Base-by-base conservation (phyloP, 2,797 vertebrate species). In the Discoglossus pictus region DNA sequence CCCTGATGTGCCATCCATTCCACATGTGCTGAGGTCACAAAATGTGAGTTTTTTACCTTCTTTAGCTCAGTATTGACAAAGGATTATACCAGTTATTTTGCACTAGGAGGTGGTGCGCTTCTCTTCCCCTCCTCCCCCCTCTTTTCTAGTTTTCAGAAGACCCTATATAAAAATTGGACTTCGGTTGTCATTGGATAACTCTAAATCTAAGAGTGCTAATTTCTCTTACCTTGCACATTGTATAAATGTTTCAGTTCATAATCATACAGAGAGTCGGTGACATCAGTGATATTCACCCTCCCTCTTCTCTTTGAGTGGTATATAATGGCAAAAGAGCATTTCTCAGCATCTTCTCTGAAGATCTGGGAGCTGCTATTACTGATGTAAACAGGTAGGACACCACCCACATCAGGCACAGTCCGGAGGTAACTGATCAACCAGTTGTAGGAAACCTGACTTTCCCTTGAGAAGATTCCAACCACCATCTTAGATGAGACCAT, bases 271-370 rank as follows among this genome's bases (percentile, higher is more conserved):
- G 60, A 62, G 21, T 62, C 60, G 3, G 20, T 27, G 44, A 62
- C 60, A n/a, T 62, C 21, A 2, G 60, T 62, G n/a, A 62, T 21
- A 38, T 62, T 62, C 20, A 62, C 11, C 9, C 60, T 6, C 15
- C 60, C 60, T 13, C 60, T 38, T 2, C n/a, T 62, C 60, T 50
- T 50, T 2, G 60, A 39, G 20, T 62, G 60, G 35, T 62, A 62
- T 8, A 62, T 25, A n/a, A 62, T 51, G 35, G 35, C 60, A 17
- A 51, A 62, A n/a, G 25, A 4, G 10, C 60, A 62, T 27, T 51
- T 50, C 1, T 10, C 21, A 8, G 11, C 4, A 6, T 62, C 44
- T 2, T 51, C 20, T n/a, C 5, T 12, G 34, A 62, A 50, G 1
- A 4, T 17, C 13, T 13, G 4, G 15, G 18, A 25, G 5, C n/a